phyloP scores from a whole-genome alignment of 1,140 invertebrate genomes.

The Drosophila albomicans region DNA sequence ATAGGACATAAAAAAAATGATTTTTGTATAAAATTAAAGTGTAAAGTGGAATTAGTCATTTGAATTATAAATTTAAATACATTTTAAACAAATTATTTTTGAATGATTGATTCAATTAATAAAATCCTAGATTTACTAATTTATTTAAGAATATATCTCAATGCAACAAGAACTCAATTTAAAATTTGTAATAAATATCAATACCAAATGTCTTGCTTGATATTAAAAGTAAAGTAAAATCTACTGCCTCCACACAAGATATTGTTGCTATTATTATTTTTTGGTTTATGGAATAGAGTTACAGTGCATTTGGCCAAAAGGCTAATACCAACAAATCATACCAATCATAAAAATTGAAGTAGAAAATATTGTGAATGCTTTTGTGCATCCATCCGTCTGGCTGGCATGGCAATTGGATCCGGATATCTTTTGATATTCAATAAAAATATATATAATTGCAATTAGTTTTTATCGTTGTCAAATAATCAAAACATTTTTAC shows the following conservation, averaged over 20 bases:
- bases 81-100: too few species aligned
- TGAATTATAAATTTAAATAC: too few species aligned
- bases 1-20: too few species aligned
- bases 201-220: slow-evolving; percentile 1
- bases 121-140: background rate
- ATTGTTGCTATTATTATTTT: background rate
- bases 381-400: background rate
- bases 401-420: background rate
- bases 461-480: slow-evolving; percentile 71
- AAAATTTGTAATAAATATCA: slow-evolving; percentile 7
- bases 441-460: slow-evolving; percentile 57
- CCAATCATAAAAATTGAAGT: background rate
- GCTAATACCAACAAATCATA: slow-evolving; percentile 7
- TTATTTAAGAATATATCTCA: background rate
- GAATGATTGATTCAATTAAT: background rate
- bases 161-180: slow-evolving; percentile 6
- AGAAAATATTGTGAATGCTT: slow-evolving; percentile 3
- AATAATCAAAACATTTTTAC: slow-evolving; percentile 77
- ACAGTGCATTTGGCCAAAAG: slow-evolving; percentile 4
- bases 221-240: background rate
- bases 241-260: background rate
- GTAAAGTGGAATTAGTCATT: too few species aligned
- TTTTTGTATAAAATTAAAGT: too few species aligned
- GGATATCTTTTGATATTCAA: slow-evolving; percentile 5
- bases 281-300: background rate